Evolutionary conservation across 2,113 vertebrate genomes (phyloP).

Genomic region (Gorsachius goisagi): DNA sequence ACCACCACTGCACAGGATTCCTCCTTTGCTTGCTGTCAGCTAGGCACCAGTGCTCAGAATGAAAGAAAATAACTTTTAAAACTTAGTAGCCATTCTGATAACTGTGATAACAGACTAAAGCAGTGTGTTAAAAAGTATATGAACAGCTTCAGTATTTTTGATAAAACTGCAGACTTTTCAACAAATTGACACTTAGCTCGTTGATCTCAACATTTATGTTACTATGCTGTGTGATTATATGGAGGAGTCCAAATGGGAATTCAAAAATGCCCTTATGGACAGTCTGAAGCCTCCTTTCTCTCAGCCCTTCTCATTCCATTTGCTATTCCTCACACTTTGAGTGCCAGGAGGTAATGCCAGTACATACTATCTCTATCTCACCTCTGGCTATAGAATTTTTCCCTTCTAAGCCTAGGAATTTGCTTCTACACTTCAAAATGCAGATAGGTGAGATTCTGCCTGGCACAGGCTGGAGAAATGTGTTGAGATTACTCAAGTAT

Average conservation of each 20-base stretch:
- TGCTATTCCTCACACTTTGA: fast-evolving
- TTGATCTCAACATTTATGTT: not conserved
- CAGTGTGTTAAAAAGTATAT: not conserved
- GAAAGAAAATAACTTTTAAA: not conserved
- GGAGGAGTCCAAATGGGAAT: not conserved
- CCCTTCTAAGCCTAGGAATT: not conserved
- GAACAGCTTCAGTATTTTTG: not conserved
- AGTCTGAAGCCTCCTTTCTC: not conserved
- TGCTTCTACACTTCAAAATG: not conserved
- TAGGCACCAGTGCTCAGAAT: not conserved
- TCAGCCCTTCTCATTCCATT: not conserved
- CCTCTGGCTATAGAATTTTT: not conserved
- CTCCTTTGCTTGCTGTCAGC: not conserved
- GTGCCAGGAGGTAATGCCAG: not conserved
- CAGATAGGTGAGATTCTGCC: not conserved
- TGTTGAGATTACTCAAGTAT: not conserved
- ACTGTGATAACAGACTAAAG: not conserved
- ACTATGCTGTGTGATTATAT: not conserved
- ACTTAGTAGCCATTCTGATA: not conserved
- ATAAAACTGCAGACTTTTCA: not conserved
- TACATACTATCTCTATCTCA: not conserved
- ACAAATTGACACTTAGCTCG: not conserved
- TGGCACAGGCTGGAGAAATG: not conserved
- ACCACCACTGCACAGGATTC: not conserved
- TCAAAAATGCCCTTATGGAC: not conserved